These are phyloP conservation scores for Myzus persicae DNA, from an alignment of 1,140 invertebrate genomes.

Conservation along the genomic window DNA sequence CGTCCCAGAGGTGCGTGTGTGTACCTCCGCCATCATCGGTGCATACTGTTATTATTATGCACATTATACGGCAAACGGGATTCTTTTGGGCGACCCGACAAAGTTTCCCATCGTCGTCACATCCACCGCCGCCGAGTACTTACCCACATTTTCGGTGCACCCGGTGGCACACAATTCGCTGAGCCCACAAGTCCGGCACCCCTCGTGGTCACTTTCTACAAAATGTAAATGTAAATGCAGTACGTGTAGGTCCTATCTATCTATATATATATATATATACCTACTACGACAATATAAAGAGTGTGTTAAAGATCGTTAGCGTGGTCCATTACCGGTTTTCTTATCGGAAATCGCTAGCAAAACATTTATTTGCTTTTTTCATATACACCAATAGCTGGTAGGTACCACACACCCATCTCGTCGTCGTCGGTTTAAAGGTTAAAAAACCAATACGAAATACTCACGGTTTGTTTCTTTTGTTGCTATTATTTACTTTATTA, in stretches of 20 bases:
- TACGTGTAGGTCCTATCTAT: neutral
- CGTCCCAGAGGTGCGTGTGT: conserved; percentile 2
- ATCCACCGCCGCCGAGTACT: neutral
- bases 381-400: neutral
- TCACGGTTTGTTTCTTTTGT: neutral
- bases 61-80: neutral
- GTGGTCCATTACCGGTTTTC: conserved; percentile 19
- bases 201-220: neutral
- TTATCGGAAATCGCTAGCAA: conserved; percentile 23
- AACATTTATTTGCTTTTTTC: conserved; percentile 6
- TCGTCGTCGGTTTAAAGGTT: neutral
- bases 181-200: neutral
- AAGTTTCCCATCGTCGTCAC: conserved; percentile 34
- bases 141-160: neutral
- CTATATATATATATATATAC: neutral
- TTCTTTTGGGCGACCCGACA: conserved; percentile 20
- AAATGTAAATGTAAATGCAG: neutral
- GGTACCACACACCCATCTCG: neutral
- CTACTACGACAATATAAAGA: neutral
- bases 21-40: neutral
- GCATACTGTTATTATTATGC: neutral
- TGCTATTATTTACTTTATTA: neutral
- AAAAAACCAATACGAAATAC: conserved; percentile 21
- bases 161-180: neutral
- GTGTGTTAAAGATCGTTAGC: neutral